Percentiles rank a stretch among this genome's conserved stretches.
Conservation (phyloP, 1,140 invertebrate genomes). For the Anastatus disparis region DNA sequence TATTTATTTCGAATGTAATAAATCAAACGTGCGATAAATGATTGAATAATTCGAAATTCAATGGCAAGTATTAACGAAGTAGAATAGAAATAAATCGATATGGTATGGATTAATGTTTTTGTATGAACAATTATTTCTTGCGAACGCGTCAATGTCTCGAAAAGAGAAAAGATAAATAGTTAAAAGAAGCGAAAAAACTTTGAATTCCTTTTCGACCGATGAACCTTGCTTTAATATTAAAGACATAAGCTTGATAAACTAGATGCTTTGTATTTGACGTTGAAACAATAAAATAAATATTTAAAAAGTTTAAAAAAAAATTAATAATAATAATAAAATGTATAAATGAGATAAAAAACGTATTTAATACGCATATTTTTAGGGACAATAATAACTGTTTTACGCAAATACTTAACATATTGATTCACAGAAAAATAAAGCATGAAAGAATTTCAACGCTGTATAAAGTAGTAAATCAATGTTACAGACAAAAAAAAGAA, state of each 20-base stretch:
- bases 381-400: conserved; percentile 35
- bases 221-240: background rate
- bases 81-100: background rate
- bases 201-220: background rate
- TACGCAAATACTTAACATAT: background rate
- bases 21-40: too few species aligned
- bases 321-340: background rate
- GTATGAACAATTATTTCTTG: too few species aligned
- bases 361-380: conserved; percentile 20
- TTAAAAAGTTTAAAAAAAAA: background rate
- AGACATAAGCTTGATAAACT: background rate
- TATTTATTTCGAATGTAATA: too few species aligned
- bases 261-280: background rate
- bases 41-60: background rate
- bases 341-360: background rate
- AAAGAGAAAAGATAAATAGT: background rate
- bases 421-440: background rate
- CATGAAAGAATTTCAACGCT: conserved; percentile 3
- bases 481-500: background rate
- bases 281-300: background rate
- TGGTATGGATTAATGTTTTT: too few species aligned
- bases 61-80: background rate
- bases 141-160: background rate
- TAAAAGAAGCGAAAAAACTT: background rate
- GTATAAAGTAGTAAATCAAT: background rate